phyloP scores from a whole-genome alignment of 2,113 vertebrate species.

The Egretta garzetta region DNA sequence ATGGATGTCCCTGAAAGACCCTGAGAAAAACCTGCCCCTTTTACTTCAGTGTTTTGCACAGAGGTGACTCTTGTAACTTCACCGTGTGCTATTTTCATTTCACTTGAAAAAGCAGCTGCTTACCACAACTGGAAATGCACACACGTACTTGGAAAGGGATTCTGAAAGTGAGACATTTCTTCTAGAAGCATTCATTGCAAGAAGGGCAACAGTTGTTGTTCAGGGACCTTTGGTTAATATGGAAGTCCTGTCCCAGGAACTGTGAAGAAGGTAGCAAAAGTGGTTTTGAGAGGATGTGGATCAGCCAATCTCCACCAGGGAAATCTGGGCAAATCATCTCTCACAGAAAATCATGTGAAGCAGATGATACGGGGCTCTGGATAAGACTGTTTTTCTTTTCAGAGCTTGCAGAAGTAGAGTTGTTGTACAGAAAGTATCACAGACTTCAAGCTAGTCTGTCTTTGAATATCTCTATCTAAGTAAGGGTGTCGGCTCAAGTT shows the following conservation, averaged over 20 bases:
- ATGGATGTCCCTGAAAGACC: background rate
- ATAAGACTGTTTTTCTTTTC: background rate
- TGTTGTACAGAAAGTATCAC: background rate
- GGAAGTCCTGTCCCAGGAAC: background rate
- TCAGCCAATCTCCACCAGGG: background rate
- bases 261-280: background rate
- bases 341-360: background rate
- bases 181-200: background rate
- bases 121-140: background rate
- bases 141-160: background rate
- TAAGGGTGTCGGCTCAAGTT: background rate
- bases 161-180: background rate
- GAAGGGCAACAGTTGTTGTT: background rate
- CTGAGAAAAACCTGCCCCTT: background rate
- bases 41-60: background rate
- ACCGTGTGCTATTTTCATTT: background rate
- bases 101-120: background rate
- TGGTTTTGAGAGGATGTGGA: background rate
- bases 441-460: background rate
- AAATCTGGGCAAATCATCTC: background rate
- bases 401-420: constrained; percentile 2
- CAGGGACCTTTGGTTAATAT: background rate
- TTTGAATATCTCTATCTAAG: background rate
- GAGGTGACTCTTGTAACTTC: background rate
- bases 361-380: background rate